Conservation (phyloP, 2,888 invertebrate species). For the Globia sparganii region DNA sequence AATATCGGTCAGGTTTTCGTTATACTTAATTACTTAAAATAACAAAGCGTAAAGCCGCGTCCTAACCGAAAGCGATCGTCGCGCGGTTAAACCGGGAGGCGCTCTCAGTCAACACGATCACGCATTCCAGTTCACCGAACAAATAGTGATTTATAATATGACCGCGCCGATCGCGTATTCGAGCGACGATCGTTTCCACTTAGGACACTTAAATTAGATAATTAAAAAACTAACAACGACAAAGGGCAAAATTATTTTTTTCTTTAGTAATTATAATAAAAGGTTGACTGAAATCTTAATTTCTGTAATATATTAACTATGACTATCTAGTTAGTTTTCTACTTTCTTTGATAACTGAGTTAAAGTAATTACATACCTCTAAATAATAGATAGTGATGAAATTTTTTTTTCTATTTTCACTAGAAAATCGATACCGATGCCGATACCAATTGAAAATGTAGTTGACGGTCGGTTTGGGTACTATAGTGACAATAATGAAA, state of each 20-base stretch:
- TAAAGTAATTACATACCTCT: constrained; percentile 4
- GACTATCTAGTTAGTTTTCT: background rate
- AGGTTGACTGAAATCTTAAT: constrained; percentile 6
- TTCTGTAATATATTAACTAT: constrained; percentile 1
- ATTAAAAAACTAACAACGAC: no score
- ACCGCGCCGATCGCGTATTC: background rate
- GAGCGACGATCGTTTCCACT: background rate
- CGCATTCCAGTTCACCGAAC: background rate
- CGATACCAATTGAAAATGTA: constrained; percentile 3
- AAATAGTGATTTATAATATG: background rate
- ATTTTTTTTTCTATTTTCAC: constrained; percentile 28
- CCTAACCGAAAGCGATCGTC: background rate
- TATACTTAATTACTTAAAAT: background rate
- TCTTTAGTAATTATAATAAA: background rate
- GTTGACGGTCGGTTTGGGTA: background rate
- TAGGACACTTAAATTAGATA: constrained; percentile 5
- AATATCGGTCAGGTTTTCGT: background rate
- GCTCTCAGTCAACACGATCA: background rate
- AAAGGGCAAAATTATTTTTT: background rate
- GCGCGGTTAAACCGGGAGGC: background rate
- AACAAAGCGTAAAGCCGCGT: background rate
- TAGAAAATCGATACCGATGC: constrained; percentile 25
- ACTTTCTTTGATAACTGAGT: constrained; percentile 8
- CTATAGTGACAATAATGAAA: background rate
- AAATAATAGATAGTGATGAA: background rate